phyloP scores from a whole-genome alignment of 2,888 invertebrate species.

The Mellilla xanthometata region DNA sequence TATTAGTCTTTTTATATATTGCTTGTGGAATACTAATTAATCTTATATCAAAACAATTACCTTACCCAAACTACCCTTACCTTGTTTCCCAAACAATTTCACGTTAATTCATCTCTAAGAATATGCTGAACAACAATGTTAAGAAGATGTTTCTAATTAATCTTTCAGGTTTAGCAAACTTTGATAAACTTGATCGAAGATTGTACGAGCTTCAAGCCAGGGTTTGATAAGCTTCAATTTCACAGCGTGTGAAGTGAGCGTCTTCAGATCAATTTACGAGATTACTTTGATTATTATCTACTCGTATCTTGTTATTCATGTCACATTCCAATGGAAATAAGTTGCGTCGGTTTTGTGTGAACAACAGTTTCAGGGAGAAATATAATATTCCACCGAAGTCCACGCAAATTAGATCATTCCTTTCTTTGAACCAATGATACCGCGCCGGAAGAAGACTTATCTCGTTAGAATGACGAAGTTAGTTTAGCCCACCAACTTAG shows the following conservation, averaged over 20 bases:
- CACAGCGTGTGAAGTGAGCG: constrained; percentile 17
- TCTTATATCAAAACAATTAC: no score
- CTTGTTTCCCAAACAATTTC: neutral
- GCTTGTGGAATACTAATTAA: no score
- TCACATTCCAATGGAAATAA: constrained; percentile 16
- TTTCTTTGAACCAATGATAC: constrained; percentile 40
- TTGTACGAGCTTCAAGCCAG: constrained; percentile 24
- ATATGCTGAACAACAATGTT: constrained; percentile 10
- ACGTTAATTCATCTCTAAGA: neutral
- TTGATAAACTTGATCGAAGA: constrained; percentile 25
- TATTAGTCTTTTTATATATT: no score
- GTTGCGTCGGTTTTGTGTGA: constrained; percentile 13
- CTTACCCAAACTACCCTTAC: no score
- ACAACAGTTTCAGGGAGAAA: constrained; percentile 17
- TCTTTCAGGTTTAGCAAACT: constrained; percentile 21
- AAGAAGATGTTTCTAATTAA: constrained; percentile 24
- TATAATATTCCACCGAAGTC: constrained; percentile 25
- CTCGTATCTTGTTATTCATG: constrained; percentile 10
- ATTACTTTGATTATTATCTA: constrained; percentile 13
- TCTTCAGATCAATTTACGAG: constrained; percentile 23
- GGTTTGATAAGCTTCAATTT: constrained; percentile 29
- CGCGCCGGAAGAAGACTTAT: constrained; percentile 34
- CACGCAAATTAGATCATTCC: constrained; percentile 37
- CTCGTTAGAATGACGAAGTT: constrained; percentile 44
- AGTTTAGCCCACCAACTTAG: constrained; percentile 41